Evolutionary conservation across 2,888 invertebrate species (phyloP).

Genomic region (Oxytorus armatus): DNA sequence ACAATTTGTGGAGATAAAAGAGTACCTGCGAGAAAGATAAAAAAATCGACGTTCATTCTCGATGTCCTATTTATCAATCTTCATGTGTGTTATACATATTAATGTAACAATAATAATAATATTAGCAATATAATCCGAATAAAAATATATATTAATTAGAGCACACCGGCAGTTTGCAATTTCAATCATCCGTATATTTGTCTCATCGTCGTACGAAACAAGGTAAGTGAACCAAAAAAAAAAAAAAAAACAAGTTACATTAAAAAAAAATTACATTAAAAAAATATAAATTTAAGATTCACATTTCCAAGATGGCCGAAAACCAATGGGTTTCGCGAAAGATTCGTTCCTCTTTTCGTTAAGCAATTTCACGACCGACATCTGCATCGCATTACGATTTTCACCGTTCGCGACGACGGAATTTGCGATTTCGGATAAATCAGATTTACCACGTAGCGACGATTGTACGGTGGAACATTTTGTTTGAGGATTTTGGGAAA

Average conservation of each 20-base stretch:
- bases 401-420: slow-evolving; percentile 10
- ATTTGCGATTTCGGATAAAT: slow-evolving; percentile 35
- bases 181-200: background rate
- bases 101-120: slow-evolving; percentile 43
- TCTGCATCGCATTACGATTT: slow-evolving; percentile 18
- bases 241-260: background rate
- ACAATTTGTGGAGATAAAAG: background rate
- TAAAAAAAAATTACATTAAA: background rate
- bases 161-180: slow-evolving; percentile 22
- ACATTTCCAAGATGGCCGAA: slow-evolving; percentile 74
- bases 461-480: slow-evolving; percentile 60
- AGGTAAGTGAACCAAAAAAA: slow-evolving; percentile 17
- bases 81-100: slow-evolving; percentile 35
- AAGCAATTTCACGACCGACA: slow-evolving; percentile 70
- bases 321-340: slow-evolving; percentile 70
- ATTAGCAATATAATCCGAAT: slow-evolving; percentile 40
- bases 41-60: slow-evolving; percentile 19
- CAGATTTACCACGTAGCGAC: slow-evolving; percentile 46
- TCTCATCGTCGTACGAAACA: background rate
- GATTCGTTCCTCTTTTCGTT: slow-evolving; percentile 58
- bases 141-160: slow-evolving; percentile 51
- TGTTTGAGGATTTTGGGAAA: slow-evolving; percentile 63
- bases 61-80: slow-evolving; percentile 28
- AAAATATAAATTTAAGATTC: slow-evolving; percentile 30
- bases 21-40: slow-evolving; percentile 24